Base-by-base conservation (phyloP, 2,888 invertebrate genomes). In the Prosopocoilus inquinatus region DNA sequence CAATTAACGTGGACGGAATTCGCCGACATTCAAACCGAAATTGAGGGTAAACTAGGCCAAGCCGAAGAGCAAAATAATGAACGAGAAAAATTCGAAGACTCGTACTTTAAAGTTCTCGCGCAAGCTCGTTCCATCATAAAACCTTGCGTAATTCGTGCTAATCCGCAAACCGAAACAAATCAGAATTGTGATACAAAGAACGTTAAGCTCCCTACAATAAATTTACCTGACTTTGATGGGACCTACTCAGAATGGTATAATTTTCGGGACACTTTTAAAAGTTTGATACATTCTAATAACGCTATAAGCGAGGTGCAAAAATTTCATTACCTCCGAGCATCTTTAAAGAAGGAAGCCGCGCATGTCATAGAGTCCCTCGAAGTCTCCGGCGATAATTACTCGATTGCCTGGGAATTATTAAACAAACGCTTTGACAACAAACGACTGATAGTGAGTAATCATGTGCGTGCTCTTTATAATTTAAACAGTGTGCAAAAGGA, bases 341-440 rank as follows among this genome's bases (percentile, higher is more conserved):
- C 49, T 32, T 13, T 54, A 28, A 34, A 28, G 16, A 39, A 44
- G 13, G n/a, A 12, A 9, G 54, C 54, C 5, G 44, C 44, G 11
- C 16, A 50, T 9, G 28, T 44, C 9, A 45, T 50, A 20, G 12
- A 49, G 7, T 49, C 45, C 15, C 16, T 54, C 13, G 49, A 54
- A 34, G 34, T 49, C 1, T 44, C 49, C 15, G 15, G 12, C 8
- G 32, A 38, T 9, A 54, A 49, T 44, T 53, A 48, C 16, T 9
- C 2, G 8, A 36, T 49, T 36, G 44, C 38, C n/a, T 44, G 47
- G 49, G 45, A 49, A 4, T 12, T 54, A 9, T 32, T 54, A n/a
- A 41, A 41, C 32, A 15, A 53, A 11, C 39, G 54, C 32, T 50
- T 34, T 12, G 48, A 50, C n/a, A 49, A 50, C 13, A 44, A 28